A percentile compares a stretch with the other conserved stretches of the same genome.
These are phyloP conservation scores for Archivesica marissinica DNA, from an alignment of 1,140 invertebrate genomes.

Conservation along the genomic window DNA sequence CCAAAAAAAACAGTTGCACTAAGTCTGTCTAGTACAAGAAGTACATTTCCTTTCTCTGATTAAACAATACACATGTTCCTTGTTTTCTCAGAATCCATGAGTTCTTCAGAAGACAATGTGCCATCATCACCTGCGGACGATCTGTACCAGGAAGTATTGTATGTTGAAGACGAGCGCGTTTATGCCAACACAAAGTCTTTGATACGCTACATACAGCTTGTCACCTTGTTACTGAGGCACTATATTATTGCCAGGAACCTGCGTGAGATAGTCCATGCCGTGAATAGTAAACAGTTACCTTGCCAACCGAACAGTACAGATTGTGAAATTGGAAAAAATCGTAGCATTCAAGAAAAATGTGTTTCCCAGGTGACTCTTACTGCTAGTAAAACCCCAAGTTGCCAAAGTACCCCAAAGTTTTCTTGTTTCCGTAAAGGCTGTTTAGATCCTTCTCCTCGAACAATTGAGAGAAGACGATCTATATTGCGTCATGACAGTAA, in stretches of 20 bases:
- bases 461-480: not conserved
- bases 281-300: not conserved
- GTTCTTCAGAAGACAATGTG: not conserved
- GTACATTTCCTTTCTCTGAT: not conserved
- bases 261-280: not conserved
- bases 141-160: constrained; percentile 4
- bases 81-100: constrained; percentile 2
- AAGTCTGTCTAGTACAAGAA: not conserved
- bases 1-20: not conserved
- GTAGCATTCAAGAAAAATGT: too few relatives aligned
- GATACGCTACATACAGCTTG: not conserved
- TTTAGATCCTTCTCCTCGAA: not conserved
- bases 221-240: not conserved
- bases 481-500: not conserved
- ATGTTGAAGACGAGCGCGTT: not conserved
- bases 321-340: too few relatives aligned
- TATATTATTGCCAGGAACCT: constrained; percentile 24
- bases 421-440: not conserved
- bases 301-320: too few relatives aligned
- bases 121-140: not conserved
- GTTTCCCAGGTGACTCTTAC: too few relatives aligned
- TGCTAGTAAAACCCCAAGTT: not conserved
- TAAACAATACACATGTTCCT: not conserved
- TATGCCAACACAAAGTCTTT: not conserved
- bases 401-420: not conserved